These are phyloP conservation scores for Acanthococcus lagerstroemiae DNA, from an alignment of 2,888 invertebrate genomes.

Conservation along the genomic window DNA sequence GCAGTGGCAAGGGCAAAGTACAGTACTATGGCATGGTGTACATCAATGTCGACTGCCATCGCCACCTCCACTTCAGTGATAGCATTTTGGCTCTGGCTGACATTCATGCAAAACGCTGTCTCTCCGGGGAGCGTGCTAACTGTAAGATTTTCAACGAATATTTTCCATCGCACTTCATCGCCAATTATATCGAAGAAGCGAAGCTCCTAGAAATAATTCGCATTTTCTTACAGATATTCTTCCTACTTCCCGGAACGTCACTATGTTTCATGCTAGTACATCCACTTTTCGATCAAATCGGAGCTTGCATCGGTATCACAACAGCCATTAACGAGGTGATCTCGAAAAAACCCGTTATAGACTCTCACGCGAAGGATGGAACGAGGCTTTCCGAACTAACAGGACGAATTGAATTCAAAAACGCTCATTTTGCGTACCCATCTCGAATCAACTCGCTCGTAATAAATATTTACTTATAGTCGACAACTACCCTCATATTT, in stretches of 20 bases:
- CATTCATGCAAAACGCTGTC: slow-evolving; percentile 41
- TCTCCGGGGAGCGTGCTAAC: slow-evolving; percentile 41
- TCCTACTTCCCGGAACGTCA: too few relatives aligned
- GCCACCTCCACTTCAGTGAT: slow-evolving; percentile 44
- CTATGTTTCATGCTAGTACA: too few relatives aligned
- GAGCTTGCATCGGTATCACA: slow-evolving; percentile 68
- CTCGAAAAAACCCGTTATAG: slow-evolving; percentile 62
- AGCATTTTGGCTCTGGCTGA: slow-evolving; percentile 47
- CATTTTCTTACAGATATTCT: too few relatives aligned
- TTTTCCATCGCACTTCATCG: too few relatives aligned
- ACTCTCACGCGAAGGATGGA: slow-evolving; percentile 56
- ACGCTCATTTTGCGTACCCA: slow-evolving; percentile 72
- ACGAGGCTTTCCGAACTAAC: slow-evolving; percentile 39
- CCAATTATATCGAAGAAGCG: too few relatives aligned
- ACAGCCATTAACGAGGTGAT: slow-evolving; percentile 66
- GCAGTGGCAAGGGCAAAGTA: slow-evolving; percentile 40
- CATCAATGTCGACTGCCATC: slow-evolving; percentile 42
- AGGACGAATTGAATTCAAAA: slow-evolving; percentile 59
- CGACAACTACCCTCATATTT: too few relatives aligned
- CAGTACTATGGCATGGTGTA: slow-evolving; percentile 36
- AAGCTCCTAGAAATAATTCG: too few relatives aligned
- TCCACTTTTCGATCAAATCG: too few relatives aligned
- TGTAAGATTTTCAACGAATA: too few relatives aligned
- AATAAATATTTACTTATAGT: too few relatives aligned
- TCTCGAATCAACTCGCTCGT: too few relatives aligned